These are phyloP conservation scores for Ctenoplectra terminalis DNA, from an alignment of 1,140 invertebrate genomes.

Conservation along the genomic window DNA sequence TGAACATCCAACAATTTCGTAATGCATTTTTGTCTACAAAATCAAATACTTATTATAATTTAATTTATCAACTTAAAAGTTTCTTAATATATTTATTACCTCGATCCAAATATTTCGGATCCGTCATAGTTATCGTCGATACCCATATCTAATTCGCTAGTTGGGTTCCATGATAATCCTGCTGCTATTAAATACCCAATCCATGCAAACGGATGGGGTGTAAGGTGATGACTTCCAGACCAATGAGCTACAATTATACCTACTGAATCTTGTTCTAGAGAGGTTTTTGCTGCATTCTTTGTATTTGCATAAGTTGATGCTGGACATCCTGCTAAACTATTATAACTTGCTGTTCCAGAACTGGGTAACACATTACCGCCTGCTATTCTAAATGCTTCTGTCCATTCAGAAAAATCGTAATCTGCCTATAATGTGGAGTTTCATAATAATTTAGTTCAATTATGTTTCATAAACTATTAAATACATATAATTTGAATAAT, in stretches of 20 bases:
- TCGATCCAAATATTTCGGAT: constrained; percentile 65
- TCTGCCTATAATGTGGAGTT: constrained; percentile 83
- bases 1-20: constrained; percentile 85
- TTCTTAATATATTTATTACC: constrained; percentile 50
- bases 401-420: constrained; percentile 86
- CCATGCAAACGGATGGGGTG: constrained; percentile 86
- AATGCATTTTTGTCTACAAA: constrained; percentile 77
- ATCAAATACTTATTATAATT: constrained; percentile 2
- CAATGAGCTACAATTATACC: constrained; percentile 87
- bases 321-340: constrained; percentile 87
- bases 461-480: neutral
- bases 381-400: constrained; percentile 82
- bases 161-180: constrained; percentile 86
- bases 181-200: constrained; percentile 86
- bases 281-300: constrained; percentile 85
- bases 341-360: constrained; percentile 87
- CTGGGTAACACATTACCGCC: constrained; percentile 85
- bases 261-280: constrained; percentile 83
- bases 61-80: neutral
- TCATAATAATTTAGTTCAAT: neutral
- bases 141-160: constrained; percentile 80
- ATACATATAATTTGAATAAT: neutral
- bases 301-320: constrained; percentile 86
- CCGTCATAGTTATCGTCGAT: constrained; percentile 75
- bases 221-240: constrained; percentile 87